phyloP scores from a whole-genome alignment of 2,888 invertebrate genomes.

The Lacanobia wlatinum region DNA sequence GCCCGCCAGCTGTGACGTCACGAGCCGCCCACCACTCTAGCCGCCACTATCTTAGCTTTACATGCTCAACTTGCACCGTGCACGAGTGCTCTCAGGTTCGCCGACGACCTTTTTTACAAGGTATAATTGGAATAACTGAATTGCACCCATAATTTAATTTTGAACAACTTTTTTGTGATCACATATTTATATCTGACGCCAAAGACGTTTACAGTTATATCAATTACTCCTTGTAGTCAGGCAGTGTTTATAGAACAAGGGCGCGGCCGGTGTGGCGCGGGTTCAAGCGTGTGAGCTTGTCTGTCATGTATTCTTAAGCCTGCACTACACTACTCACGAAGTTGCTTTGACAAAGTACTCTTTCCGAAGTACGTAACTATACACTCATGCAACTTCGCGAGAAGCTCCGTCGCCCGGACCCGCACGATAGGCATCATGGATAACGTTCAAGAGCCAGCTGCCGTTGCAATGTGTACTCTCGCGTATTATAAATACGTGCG shows the following conservation, averaged over 20 bases:
- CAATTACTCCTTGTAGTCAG: conserved; percentile 3
- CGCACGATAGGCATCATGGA: no score
- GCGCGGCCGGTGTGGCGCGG: conserved; percentile 6
- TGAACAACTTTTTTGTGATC: background rate
- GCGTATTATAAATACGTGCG: no score
- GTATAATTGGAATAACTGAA: background rate
- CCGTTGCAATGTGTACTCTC: no score
- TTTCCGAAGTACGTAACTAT: no score
- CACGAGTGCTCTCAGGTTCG: conserved; percentile 10
- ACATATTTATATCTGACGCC: background rate
- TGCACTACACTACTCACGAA: no score
- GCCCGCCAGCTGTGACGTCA: background rate
- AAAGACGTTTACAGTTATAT: background rate
- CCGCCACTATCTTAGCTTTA: conserved; percentile 25
- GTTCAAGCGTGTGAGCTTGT: background rate
- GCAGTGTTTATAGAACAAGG: conserved; percentile 23
- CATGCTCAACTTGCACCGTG: conserved; percentile 21
- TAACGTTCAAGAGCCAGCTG: no score
- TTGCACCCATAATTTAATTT: background rate
- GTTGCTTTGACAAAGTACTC: no score
- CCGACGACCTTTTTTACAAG: conserved; percentile 1
- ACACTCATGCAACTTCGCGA: no score
- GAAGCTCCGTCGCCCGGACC: no score
- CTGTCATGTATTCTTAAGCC: conserved; percentile 7
- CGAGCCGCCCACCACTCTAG: conserved; percentile 4